Conservation (phyloP, 2,113 vertebrate genomes). For the Pyrgilauda ruficollis region DNA sequence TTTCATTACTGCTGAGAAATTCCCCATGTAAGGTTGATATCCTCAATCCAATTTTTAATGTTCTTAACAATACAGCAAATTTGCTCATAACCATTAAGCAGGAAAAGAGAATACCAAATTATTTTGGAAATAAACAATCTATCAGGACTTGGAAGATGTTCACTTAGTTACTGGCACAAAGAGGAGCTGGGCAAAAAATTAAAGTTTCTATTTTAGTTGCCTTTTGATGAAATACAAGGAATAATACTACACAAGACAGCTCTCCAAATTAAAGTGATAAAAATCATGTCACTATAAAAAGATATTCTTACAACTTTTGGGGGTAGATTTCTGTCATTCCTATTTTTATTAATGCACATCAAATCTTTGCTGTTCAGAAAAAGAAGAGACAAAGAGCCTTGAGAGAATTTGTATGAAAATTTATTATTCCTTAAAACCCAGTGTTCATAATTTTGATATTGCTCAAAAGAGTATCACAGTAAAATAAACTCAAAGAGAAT, state of each 20-base stretch:
- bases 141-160: neutral
- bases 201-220: neutral
- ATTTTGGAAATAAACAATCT: neutral
- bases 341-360: neutral
- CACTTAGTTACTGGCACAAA: neutral
- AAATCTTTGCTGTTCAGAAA: neutral
- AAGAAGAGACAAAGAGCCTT: neutral
- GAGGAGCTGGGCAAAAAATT: neutral
- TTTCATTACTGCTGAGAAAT: neutral
- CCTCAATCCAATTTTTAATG: neutral
- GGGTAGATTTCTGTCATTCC: neutral
- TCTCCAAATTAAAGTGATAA: neutral
- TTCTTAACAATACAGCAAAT: neutral
- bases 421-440: neutral
- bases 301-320: neutral
- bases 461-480: neutral
- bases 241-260: neutral
- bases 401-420: neutral
- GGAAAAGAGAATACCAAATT: neutral
- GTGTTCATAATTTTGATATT: neutral
- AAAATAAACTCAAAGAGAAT: neutral
- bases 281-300: neutral
- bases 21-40: neutral
- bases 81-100: neutral
- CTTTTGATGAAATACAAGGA: neutral